Percentiles rank a stretch among this genome's conserved stretches.
These are phyloP conservation scores for Megaptera novaeangliae DNA, from an alignment of 2,113 vertebrate species.

Conservation along the genomic window DNA sequence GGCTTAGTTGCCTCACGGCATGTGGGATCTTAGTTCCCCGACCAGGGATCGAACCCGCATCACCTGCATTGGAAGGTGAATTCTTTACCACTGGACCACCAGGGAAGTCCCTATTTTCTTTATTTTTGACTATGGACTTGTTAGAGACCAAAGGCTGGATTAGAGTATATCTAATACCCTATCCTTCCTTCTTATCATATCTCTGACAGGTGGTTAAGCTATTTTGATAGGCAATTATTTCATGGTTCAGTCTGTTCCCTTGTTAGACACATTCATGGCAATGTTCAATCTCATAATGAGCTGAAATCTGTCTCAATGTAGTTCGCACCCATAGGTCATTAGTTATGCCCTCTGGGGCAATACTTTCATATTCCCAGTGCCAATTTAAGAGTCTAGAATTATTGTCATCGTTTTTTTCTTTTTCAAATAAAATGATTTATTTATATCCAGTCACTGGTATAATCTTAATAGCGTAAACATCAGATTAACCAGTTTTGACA, in stretches of 20 bases:
- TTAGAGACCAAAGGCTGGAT: not conserved
- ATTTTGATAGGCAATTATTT: not conserved
- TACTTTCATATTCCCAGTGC: not conserved
- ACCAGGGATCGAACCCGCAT: too few species aligned
- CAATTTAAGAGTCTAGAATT: not conserved
- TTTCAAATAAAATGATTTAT: slow-evolving; percentile 14
- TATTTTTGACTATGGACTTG: not conserved
- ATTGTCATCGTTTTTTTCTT: not conserved
- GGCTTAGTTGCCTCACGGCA: too few species aligned
- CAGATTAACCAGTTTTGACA: not conserved
- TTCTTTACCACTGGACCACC: too few species aligned
- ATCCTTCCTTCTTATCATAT: not conserved
- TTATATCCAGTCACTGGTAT: not conserved
- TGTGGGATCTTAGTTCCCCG: too few species aligned
- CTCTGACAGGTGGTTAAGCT: not conserved
- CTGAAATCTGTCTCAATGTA: not conserved
- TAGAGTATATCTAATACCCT: not conserved
- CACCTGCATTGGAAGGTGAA: too few species aligned
- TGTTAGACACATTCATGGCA: not conserved
- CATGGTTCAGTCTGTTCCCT: not conserved
- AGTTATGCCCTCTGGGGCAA: not conserved
- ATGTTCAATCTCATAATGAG: not conserved
- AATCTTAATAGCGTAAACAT: not conserved
- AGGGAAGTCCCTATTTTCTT: not conserved
- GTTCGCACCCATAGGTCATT: not conserved